phyloP scores from a whole-genome alignment of 2,888 invertebrate genomes.

The Sphaerophoria rueppellii region DNA sequence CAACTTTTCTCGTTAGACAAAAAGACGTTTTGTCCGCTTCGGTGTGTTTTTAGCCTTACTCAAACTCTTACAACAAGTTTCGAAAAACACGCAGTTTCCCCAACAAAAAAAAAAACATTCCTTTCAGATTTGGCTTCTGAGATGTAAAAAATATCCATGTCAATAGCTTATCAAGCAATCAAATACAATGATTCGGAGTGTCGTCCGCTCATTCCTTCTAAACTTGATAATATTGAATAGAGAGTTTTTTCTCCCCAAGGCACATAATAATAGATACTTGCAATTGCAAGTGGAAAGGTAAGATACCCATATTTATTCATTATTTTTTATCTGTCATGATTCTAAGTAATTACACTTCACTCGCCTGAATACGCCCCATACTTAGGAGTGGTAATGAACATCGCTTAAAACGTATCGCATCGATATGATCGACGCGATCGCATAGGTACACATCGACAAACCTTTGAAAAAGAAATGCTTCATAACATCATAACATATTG shows the following conservation, averaged over 20 bases:
- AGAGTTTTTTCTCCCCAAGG: background rate
- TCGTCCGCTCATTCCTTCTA: conserved; percentile 2
- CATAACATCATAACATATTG: background rate
- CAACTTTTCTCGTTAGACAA: no score
- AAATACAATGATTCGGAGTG: background rate
- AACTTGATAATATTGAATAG: background rate
- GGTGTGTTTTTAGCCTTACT: no score
- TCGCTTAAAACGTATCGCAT: conserved; percentile 13
- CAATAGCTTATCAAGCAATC: background rate
- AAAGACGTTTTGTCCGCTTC: no score
- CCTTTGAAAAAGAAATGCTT: background rate
- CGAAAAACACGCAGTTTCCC: no score
- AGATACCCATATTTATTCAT: conserved; percentile 34
- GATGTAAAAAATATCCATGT: no score
- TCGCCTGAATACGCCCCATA: background rate
- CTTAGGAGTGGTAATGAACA: conserved; percentile 64
- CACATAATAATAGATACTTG: background rate
- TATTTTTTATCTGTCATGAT: conserved; percentile 58
- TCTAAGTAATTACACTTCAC: conserved; percentile 39
- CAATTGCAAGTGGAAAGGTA: conserved; percentile 44
- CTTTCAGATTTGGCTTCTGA: no score
- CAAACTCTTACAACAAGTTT: no score
- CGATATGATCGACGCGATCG: background rate
- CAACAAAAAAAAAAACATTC: no score
- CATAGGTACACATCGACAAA: conserved; percentile 24